Percentiles rank a stretch among this genome's conserved stretches.
These are phyloP conservation scores for Antheraea assamensis DNA, from an alignment of 2,888 invertebrate species.

Conservation along the genomic window DNA sequence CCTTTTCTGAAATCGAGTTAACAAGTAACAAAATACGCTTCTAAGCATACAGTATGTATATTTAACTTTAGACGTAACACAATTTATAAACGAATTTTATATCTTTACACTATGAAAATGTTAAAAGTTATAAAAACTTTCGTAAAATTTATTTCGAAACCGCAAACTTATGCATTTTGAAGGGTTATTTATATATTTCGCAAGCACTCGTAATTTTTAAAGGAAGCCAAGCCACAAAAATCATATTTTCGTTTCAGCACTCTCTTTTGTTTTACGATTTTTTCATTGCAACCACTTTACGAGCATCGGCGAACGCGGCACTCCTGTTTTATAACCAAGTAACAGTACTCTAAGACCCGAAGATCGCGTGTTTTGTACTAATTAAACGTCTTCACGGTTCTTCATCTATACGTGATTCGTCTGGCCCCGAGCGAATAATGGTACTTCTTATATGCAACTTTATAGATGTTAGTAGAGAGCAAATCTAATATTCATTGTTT, in stretches of 20 bases:
- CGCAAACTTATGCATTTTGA: conserved; percentile 23
- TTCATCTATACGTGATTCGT: conserved; percentile 62
- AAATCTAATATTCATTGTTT: conserved; percentile 34
- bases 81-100: not conserved
- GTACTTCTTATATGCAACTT: conserved; percentile 52
- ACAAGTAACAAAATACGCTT: conserved; percentile 27
- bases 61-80: not conserved
- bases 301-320: conserved; percentile 64
- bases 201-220: conserved; percentile 45
- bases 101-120: not conserved
- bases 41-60: conserved; percentile 19
- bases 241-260: conserved; percentile 67
- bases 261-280: conserved; percentile 71
- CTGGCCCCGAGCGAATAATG: conserved; percentile 58
- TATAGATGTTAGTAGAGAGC: conserved; percentile 36
- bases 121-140: conserved; percentile 18
- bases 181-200: conserved; percentile 30
- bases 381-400: conserved; percentile 69
- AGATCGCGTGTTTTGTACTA: conserved; percentile 75
- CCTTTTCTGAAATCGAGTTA: conserved; percentile 43
- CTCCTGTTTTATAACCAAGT: conserved; percentile 59
- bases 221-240: conserved; percentile 57
- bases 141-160: conserved; percentile 15
- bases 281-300: conserved; percentile 77
- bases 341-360: conserved; percentile 60